Evolutionary conservation across 2,888 invertebrate genomes (phyloP).

Genomic region (Morpho helenor): DNA sequence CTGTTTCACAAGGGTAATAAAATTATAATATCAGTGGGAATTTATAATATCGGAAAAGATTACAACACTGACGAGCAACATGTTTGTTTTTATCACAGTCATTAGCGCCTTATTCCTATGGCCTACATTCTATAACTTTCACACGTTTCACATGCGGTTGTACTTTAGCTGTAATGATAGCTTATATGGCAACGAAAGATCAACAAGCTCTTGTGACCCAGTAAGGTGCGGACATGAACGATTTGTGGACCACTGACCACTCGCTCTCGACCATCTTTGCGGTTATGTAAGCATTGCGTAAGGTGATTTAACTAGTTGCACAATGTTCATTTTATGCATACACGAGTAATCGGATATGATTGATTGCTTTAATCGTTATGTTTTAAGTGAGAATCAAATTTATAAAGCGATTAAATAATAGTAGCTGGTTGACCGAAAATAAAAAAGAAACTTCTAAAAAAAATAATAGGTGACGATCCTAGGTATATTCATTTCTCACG

Average conservation of each 20-base stretch:
- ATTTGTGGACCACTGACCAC: constrained; percentile 47
- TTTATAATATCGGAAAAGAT: neutral
- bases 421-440: no score
- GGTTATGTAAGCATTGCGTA: constrained; percentile 57
- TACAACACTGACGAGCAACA: constrained; percentile 2
- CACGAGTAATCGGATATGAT: constrained; percentile 7
- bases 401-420: neutral
- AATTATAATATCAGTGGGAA: no score
- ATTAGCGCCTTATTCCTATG: neutral
- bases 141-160: constrained; percentile 3
- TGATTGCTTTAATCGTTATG: constrained; percentile 1
- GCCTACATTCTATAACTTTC: constrained; percentile 19
- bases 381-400: neutral
- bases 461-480: no score
- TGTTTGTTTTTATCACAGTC: constrained; percentile 4
- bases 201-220: constrained; percentile 46
- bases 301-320: constrained; percentile 40
- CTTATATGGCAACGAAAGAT: constrained; percentile 33
- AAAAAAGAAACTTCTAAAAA: no score
- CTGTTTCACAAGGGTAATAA: neutral
- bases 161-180: constrained; percentile 5
- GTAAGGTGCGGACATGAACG: constrained; percentile 37
- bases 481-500: no score
- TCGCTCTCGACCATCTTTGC: constrained; percentile 36
- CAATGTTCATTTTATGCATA: constrained; percentile 31